Percentiles rank a stretch among this genome's conserved stretches.
phyloP scores from a whole-genome alignment of 2,888 invertebrate species.

The Hypsopygia costalis region DNA sequence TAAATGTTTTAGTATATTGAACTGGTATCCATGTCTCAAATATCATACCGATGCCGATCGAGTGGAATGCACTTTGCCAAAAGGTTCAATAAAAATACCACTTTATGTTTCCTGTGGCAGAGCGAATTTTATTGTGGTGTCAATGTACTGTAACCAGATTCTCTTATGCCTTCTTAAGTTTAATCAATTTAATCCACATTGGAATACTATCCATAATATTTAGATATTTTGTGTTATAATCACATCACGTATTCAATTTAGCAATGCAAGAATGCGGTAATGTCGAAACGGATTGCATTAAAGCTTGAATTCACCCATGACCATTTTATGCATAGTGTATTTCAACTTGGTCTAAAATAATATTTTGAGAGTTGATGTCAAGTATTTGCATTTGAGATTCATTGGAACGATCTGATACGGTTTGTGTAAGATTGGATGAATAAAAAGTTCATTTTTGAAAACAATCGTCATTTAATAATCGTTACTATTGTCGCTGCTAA shows the following conservation, averaged over 20 bases:
- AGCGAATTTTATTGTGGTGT: constrained; percentile 67
- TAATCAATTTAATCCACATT: constrained; percentile 49
- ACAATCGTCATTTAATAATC: too few species aligned
- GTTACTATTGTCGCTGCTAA: too few species aligned
- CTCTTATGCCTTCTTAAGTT: constrained; percentile 41
- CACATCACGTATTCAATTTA: constrained; percentile 10
- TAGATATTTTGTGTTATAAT: constrained; percentile 4
- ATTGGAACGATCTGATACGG: too few species aligned
- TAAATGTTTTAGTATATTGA: constrained; percentile 21
- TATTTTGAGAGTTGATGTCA: constrained; percentile 3
- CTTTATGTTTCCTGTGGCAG: constrained; percentile 73
- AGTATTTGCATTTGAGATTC: too few species aligned
- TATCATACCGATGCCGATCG: constrained; percentile 38
- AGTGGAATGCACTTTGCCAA: constrained; percentile 62
- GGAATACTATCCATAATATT: constrained; percentile 14
- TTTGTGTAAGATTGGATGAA: too few species aligned
- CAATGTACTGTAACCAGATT: constrained; percentile 58
- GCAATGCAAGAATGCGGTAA: constrained; percentile 9
- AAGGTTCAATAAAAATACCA: constrained; percentile 68
- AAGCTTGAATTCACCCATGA: constrained; percentile 7
- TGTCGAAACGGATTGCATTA: constrained; percentile 8
- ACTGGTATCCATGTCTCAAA: constrained; percentile 31
- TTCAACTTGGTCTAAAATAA: constrained; percentile 6
- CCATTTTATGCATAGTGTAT: constrained; percentile 5
- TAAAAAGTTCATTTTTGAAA: too few species aligned